Conservation (phyloP, 2,113 vertebrate genomes). For the pig (Sus scrofa) region T2T-Sscrofa CM000812.6:240253001-240253500, state of each 20-base stretch:
- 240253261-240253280: neutral
- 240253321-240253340: neutral
- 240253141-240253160: neutral
- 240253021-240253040: neutral
- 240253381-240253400: fast-evolving
- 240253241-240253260: neutral
- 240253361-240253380: neutral
- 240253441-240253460: neutral
- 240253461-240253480: neutral
- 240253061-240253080: conserved; percentile 8
- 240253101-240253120: neutral
- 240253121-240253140: neutral
- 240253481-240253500: neutral
- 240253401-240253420: neutral
- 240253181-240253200: neutral
- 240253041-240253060: neutral
- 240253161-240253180: neutral
- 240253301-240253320: neutral
- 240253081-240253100: neutral
- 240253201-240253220: neutral
- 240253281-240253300: neutral
- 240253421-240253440: neutral
- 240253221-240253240: neutral
- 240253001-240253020: neutral
- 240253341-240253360: neutral